Evolutionary conservation across 30 jellyfish, hydroid and myxozoan genomes (phyloP).

Genomic region (Chrysaora quinquecirrha): DNA sequence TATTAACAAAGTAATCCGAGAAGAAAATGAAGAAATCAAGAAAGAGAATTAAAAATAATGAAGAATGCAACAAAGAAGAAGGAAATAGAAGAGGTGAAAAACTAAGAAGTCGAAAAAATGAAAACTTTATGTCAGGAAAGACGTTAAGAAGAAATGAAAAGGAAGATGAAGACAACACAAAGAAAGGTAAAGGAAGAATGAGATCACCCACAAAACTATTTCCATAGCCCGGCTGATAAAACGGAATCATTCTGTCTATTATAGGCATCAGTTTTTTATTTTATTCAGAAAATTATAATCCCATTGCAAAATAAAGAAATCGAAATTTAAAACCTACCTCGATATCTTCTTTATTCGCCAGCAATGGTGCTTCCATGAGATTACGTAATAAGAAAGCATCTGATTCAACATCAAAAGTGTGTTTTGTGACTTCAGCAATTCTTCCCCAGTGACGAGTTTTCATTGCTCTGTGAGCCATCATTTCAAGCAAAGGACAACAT

Average conservation of each 20-base stretch:
- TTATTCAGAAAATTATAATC: no score
- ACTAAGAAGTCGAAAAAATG: not conserved
- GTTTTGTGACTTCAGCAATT: constrained; percentile 71
- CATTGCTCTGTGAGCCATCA: constrained; percentile 91
- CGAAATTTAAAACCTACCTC: constrained; percentile 84
- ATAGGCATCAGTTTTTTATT: no score
- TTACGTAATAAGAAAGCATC: constrained; percentile 71
- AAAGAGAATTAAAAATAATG: no score
- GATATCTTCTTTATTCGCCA: constrained; percentile 80
- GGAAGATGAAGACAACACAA: not conserved
- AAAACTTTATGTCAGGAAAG: no score
- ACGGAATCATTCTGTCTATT: no score
- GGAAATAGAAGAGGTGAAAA: not conserved
- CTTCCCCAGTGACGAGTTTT: constrained; percentile 83
- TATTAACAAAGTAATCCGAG: no score
- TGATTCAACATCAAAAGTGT: constrained; percentile 69
- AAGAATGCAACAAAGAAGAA: not conserved
- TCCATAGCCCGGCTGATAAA: no score
- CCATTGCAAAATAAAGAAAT: no score
- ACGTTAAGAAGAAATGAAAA: not conserved
- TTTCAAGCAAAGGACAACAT: constrained; percentile 85
- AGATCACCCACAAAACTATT: no score
- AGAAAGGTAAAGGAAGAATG: no score
- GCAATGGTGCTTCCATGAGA: constrained; percentile 89
- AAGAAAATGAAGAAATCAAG: no score